A percentile compares a stretch with the other conserved stretches of the same genome.
Evolutionary conservation across 2,113 vertebrate genomes (phyloP).

Genomic region (Vireo altiloquus): DNA sequence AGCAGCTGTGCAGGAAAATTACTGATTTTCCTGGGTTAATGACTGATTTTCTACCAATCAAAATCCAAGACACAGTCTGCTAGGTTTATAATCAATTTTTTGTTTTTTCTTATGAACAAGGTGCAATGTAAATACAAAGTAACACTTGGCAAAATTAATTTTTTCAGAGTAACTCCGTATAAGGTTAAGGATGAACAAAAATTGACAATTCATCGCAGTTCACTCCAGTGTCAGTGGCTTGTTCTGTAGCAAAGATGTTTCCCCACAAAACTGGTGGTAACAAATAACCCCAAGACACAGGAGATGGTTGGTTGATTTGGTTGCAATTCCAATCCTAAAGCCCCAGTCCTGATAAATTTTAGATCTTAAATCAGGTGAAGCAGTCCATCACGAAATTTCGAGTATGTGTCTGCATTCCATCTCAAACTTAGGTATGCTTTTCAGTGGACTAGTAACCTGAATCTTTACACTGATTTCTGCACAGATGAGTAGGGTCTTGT

Average conservation of each 20-base stretch:
- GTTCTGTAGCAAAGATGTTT: not conserved
- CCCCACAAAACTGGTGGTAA: not conserved
- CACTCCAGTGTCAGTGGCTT: not conserved
- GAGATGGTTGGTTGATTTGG: not conserved
- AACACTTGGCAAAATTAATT: not conserved
- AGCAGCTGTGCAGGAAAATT: conserved; percentile 42
- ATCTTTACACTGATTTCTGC: not conserved
- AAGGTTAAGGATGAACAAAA: not conserved
- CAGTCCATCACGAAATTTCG: not conserved
- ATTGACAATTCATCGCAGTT: not conserved
- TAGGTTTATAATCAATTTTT: not conserved
- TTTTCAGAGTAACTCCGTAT: not conserved
- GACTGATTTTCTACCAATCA: conserved; percentile 49
- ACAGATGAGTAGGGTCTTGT: not conserved
- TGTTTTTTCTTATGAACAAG: not conserved
- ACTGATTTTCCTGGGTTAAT: conserved; percentile 40
- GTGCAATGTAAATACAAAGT: not conserved
- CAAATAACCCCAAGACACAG: not conserved
- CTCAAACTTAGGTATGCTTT: not conserved
- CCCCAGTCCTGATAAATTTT: not conserved
- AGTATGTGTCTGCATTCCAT: not conserved
- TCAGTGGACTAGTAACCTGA: not conserved
- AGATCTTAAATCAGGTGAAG: not conserved
- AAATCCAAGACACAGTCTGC: not conserved
- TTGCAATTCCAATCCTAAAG: not conserved